Base-by-base conservation (phyloP, 2,113 vertebrate species). In the Dermatemys mawii region DNA sequence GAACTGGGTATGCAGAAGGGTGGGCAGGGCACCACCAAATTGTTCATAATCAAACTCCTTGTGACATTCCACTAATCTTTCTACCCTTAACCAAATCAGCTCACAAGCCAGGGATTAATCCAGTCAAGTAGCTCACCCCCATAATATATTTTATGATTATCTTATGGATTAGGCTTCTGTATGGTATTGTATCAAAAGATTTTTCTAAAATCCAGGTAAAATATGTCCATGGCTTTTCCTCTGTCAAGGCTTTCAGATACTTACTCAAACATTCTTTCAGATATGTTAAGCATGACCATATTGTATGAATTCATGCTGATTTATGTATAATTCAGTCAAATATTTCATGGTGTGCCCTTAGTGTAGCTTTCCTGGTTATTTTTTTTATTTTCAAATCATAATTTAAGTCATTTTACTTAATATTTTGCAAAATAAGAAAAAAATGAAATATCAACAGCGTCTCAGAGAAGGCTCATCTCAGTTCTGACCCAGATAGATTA, bases 121-220 rank as follows among this genome's bases (percentile, higher is more conserved):
- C 76, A 80, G 49, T 54, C 55, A 93, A 97, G 86, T 75, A 67
- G 46, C 55, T 90, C 57, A 86, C 49, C 48, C 35, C 55, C 53
- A 51, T 93, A 87, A 89, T 81, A 90, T 84, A 93, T 93, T 78
- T 95, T 92, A 86, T 94, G 38, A 97, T 95, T 94, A 95, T 27
- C 75, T 91, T 73, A 78, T 26, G 83, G 73, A 95, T 97, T 93
- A 97, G 11, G 87, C 87, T 90, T 67, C 73, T 92, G 41, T 87
- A 81, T 49, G 67, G 8, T n/a, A 87, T 8, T 90, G 63, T 90
- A 94, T 96, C 89, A 89, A 93, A 96, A 96, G 76, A 50, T 90
- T 96, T 96, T 89, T 29, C 49, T 81, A 90, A 97, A 98, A 94
- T 92, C 91, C 92, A 95, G 53, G 60, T 91, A 90, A 97, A 98